These are phyloP conservation scores for Poicephalus meyeri DNA, from an alignment of 2,113 vertebrate genomes.

Conservation along the genomic window DNA sequence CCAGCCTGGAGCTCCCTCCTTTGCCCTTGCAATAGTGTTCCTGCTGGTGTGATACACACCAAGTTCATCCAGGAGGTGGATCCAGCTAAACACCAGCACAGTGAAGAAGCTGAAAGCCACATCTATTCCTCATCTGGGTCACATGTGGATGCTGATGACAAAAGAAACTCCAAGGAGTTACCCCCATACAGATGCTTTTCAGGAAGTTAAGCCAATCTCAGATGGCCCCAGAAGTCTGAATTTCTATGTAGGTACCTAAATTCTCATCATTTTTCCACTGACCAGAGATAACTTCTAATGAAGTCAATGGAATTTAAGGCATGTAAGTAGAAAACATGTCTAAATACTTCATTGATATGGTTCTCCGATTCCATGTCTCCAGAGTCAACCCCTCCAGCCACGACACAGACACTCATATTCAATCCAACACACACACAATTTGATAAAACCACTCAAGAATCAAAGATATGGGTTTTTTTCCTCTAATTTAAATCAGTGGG, in stretches of 20 bases:
- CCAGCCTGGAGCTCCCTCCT: not conserved
- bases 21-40: not conserved
- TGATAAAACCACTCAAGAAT: not conserved
- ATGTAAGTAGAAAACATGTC: not conserved
- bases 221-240: not conserved
- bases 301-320: not conserved
- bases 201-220: not conserved
- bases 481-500: not conserved
- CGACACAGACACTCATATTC: not conserved
- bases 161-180: not conserved
- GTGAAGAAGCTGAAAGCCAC: not conserved
- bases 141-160: not conserved
- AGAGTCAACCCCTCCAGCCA: not conserved
- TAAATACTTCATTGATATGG: not conserved
- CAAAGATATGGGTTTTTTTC: not conserved
- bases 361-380: not conserved
- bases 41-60: not conserved
- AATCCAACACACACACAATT: not conserved
- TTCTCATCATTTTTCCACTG: not conserved
- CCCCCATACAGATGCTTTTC: fast-evolving
- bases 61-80: not conserved
- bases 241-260: not conserved
- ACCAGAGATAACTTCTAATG: not conserved
- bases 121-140: not conserved
- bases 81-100: not conserved